Conservation (phyloP, 2,797 vertebrate species). For the Monodelphis domestica region DNA sequence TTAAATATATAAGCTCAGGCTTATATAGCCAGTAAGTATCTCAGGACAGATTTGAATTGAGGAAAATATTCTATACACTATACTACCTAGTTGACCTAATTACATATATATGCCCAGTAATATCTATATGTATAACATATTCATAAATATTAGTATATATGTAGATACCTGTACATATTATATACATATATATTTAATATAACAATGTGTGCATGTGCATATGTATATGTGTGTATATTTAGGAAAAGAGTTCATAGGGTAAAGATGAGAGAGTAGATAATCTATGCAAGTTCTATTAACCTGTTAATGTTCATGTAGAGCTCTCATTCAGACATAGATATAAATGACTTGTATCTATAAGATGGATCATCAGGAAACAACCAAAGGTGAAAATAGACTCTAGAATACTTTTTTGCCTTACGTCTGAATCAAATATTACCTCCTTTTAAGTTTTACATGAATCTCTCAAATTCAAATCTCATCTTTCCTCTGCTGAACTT, state of each 20-base stretch:
- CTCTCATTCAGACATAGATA: background rate
- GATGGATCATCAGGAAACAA: background rate
- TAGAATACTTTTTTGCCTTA: background rate
- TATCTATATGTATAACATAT: background rate
- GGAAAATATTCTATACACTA: background rate
- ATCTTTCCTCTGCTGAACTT: background rate
- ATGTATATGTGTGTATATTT: background rate
- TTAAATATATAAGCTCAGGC: background rate
- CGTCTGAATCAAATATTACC: background rate
- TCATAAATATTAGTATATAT: background rate
- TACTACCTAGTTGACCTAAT: background rate
- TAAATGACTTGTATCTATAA: background rate
- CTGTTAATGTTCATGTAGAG: background rate
- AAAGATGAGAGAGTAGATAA: background rate
- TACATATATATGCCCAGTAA: background rate
- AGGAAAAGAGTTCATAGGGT: background rate
- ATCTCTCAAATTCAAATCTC: background rate
- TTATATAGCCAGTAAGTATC: background rate
- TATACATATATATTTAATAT: too few relatives aligned
- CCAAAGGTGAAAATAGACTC: background rate
- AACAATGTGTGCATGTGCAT: too few relatives aligned
- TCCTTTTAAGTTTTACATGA: background rate
- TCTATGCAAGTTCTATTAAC: background rate
- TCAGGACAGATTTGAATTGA: background rate
- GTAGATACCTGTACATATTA: too few relatives aligned